Evolutionary conservation across 2,888 invertebrate species (phyloP).

Genomic region (Xylota segnis): DNA sequence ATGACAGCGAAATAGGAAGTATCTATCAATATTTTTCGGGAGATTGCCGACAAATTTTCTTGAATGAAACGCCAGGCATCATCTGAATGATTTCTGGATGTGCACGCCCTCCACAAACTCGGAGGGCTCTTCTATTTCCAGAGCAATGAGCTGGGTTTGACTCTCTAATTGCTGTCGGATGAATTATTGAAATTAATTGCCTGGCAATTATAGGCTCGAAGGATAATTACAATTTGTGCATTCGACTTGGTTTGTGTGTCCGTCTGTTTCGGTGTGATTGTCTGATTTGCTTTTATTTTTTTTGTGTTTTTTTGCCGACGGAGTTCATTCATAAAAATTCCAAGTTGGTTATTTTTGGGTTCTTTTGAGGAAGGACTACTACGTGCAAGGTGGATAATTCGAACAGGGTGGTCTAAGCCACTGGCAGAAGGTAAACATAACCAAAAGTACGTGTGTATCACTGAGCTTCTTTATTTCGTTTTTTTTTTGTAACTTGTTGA

Average conservation of each 20-base stretch:
- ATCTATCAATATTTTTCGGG: slow-evolving; percentile 72
- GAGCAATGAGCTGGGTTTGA: slow-evolving; percentile 67
- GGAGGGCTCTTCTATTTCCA: slow-evolving; percentile 52
- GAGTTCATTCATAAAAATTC: slow-evolving; percentile 64
- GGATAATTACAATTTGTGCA: slow-evolving; percentile 74
- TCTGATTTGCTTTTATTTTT: slow-evolving; percentile 11
- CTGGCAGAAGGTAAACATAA: background rate
- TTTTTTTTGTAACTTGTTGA: too few relatives aligned
- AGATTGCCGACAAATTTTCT: slow-evolving; percentile 67
- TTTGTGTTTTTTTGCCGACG: slow-evolving; percentile 34
- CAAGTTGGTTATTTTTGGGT: slow-evolving; percentile 2
- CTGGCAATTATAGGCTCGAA: slow-evolving; percentile 71
- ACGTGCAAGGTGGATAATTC: slow-evolving; percentile 37
- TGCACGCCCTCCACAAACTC: slow-evolving; percentile 49
- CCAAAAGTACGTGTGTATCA: background rate
- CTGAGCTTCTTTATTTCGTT: background rate
- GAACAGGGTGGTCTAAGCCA: slow-evolving; percentile 61
- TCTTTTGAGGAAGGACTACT: background rate
- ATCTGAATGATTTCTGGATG: slow-evolving; percentile 59
- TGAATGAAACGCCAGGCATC: slow-evolving; percentile 50
- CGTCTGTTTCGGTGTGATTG: slow-evolving; percentile 6
- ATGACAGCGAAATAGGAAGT: slow-evolving; percentile 71
- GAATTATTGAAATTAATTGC: slow-evolving; percentile 77
- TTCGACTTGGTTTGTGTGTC: slow-evolving; percentile 48
- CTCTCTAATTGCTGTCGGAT: slow-evolving; percentile 74